Conservation (phyloP, 2,797 vertebrate genomes). For the Argyrosomus regius region DNA sequence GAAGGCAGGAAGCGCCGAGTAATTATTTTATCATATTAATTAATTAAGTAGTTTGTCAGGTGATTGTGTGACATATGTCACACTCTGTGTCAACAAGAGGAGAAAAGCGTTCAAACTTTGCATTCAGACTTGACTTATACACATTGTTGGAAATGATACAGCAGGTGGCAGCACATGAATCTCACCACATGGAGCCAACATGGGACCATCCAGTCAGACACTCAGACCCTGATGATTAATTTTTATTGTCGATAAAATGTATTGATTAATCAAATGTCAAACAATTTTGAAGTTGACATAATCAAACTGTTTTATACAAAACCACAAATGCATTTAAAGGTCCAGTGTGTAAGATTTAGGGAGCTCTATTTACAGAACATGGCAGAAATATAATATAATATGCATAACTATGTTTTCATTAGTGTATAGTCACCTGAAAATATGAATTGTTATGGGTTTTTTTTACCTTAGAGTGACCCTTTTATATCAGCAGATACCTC, state of each 20-base stretch:
- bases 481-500: no score
- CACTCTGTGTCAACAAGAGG: rapidly evolving
- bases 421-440: no score
- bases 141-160: neutral
- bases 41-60: no score
- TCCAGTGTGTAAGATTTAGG: no score
- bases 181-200: neutral
- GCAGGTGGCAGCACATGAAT: conserved; percentile 60
- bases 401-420: no score
- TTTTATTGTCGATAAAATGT: neutral
- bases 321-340: neutral
- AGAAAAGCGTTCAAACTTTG: neutral
- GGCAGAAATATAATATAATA: no score
- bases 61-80: neutral
- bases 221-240: neutral
- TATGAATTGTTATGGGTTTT: no score
- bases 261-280: neutral
- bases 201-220: neutral
- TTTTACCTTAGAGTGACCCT: no score
- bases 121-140: neutral
- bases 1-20: rapidly evolving
- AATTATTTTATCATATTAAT: neutral
- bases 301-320: neutral
- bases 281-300: neutral
- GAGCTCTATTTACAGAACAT: no score